Evolutionary conservation across 1,140 invertebrate species (phyloP).

Genomic region (Euglossa dilemma): DNA sequence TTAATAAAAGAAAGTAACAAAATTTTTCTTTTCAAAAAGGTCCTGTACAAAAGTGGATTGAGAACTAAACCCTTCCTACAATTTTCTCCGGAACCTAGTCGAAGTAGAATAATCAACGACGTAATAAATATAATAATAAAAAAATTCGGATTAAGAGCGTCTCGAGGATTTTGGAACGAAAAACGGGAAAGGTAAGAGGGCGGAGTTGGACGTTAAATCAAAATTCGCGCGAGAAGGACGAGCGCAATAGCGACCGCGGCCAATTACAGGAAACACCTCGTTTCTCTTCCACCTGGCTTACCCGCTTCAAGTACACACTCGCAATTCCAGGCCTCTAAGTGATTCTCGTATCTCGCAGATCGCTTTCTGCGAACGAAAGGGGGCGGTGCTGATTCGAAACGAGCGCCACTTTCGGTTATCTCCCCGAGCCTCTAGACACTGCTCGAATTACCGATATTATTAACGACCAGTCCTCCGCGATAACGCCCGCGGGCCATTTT

Average conservation of each 20-base stretch:
- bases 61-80: too few species aligned
- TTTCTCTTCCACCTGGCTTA: neutral
- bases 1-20: too few species aligned
- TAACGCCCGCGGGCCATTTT: neutral
- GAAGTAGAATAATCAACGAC: too few species aligned
- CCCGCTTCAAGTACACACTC: neutral
- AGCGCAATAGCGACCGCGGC: too few species aligned
- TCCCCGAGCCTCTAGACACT: neutral
- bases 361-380: constrained; percentile 21
- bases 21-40: too few species aligned
- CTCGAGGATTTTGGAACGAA: too few species aligned
- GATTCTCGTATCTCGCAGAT: constrained; percentile 22
- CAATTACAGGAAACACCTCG: neutral
- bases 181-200: neutral
- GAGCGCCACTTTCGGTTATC: constrained; percentile 30
- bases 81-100: too few species aligned
- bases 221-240: neutral
- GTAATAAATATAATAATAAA: too few species aligned
- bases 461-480: constrained; percentile 11
- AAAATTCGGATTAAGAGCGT: too few species aligned
- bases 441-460: constrained; percentile 36
- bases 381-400: constrained; percentile 23
- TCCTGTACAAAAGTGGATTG: too few species aligned
- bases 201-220: neutral
- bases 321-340: constrained; percentile 13